Evolutionary conservation across 2,888 invertebrate species (phyloP).

Genomic region (Lampropteryx suffumata): DNA sequence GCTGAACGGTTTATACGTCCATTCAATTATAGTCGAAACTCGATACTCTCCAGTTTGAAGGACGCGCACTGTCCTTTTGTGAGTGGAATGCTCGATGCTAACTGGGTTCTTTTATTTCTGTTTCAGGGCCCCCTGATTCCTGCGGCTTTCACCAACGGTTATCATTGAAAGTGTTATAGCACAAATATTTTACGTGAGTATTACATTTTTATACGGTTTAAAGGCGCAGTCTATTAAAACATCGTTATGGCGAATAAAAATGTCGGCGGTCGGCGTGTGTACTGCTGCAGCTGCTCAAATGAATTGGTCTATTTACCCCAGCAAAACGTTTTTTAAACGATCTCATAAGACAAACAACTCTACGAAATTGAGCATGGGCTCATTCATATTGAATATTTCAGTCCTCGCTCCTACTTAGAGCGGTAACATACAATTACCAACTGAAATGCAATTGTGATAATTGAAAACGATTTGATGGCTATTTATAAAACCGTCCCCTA

Average conservation of each 20-base stretch:
- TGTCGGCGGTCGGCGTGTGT: slow-evolving; percentile 44
- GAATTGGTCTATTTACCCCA: slow-evolving; percentile 50
- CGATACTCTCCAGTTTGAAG: slow-evolving; percentile 47
- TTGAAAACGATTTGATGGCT: slow-evolving; percentile 17
- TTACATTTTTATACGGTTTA: slow-evolving; percentile 58
- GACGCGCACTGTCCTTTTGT: slow-evolving; percentile 29
- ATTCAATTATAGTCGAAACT: slow-evolving; percentile 66
- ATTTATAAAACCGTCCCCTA: slow-evolving; percentile 11
- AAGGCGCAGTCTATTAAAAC: slow-evolving; percentile 63
- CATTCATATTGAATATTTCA: slow-evolving; percentile 25
- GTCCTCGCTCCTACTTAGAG: slow-evolving; percentile 11
- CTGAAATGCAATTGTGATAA: slow-evolving; percentile 20
- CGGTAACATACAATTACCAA: slow-evolving; percentile 18
- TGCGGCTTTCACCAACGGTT: slow-evolving; percentile 99
- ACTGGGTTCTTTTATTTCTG: slow-evolving; percentile 48
- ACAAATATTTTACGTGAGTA: slow-evolving; percentile 82
- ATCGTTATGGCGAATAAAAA: slow-evolving; percentile 64
- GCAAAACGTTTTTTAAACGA: slow-evolving; percentile 57
- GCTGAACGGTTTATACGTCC: slow-evolving; percentile 68
- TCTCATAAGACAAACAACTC: slow-evolving; percentile 41
- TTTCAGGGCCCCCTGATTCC: slow-evolving; percentile 98
- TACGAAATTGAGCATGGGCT: slow-evolving; percentile 25
- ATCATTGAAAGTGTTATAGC: slow-evolving; percentile 91
- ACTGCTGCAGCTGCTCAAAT: slow-evolving; percentile 55
- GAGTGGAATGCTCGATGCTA: slow-evolving; percentile 17